phyloP scores from a whole-genome alignment of 2,888 invertebrate species.

The Apodemia zela region DNA sequence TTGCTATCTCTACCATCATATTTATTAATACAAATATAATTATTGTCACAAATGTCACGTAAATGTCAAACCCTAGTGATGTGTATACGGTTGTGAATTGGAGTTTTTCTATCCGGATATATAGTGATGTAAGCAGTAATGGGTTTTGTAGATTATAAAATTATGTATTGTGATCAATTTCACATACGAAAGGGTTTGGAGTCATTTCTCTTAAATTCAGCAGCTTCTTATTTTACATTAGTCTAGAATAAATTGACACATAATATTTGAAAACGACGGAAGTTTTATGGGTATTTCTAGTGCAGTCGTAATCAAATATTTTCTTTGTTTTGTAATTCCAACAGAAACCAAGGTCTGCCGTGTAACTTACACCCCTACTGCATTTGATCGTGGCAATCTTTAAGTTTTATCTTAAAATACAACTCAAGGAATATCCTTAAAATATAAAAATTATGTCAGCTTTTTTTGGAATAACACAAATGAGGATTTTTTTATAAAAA shows the following conservation, averaged over 20 bases:
- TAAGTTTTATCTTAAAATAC: no score
- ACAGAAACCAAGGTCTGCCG: no score
- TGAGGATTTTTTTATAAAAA: no score
- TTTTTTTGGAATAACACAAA: no score
- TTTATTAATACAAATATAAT: background rate
- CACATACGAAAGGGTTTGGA: background rate
- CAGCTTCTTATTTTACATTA: constrained; percentile 3
- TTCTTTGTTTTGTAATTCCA: no score
- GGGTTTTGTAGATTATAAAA: constrained; percentile 6
- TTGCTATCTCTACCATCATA: background rate
- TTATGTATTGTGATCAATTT: background rate
- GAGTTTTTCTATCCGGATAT: constrained; percentile 27
- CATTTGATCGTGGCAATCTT: no score
- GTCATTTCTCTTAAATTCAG: background rate
- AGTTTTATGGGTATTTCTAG: no score
- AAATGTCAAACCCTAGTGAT: constrained; percentile 31
- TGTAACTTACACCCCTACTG: no score
- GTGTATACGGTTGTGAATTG: constrained; percentile 40
- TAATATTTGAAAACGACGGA: background rate
- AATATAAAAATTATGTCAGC: no score
- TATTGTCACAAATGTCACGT: constrained; percentile 22
- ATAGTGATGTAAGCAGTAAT: constrained; percentile 17
- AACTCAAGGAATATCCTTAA: no score
- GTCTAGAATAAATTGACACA: constrained; percentile 1
- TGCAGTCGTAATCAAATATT: no score